Evolutionary conservation across 1,140 invertebrate genomes (phyloP), one percentile per base, ranked within the genome.

Genomic region (Pseudomyrmex dendroicus): DNA sequence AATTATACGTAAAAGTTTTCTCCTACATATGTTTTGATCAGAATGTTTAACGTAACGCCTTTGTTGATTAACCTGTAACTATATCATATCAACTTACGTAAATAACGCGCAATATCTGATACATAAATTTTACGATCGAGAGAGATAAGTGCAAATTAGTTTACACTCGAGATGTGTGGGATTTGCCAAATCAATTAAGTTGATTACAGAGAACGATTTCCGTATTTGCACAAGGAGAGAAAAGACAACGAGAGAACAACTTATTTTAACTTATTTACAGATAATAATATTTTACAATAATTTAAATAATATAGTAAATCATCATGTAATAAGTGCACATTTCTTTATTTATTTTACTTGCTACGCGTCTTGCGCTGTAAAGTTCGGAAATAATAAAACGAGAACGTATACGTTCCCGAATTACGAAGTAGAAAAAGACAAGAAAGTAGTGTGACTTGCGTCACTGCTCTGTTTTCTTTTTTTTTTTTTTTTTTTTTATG

Each of bases 81-180:
- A 4, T 17, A n/a, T 25, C 17, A 5, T 70, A 2, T 8, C 2
- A 2, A 54, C 22, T 22, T 13, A 15, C 0, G 7, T n/a, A 59
- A 78, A 48, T 70, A 48, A 35, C 12, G 10, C 15, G 50, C 15
- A 2, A 44, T 52, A 70, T 70, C 64, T 70, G 76, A 70, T 80
- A 57, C 57, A 17, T 2, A n/a, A 57, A n/a, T 13, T 77, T 83
- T 66, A 66, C 2, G 10, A 52, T 76, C 44, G 10, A 52, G 15
- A 77, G 82, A 77, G 82, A 88, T 86, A 86, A 78, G 17, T 20
- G 48, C 9, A 15, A 86, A 82, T 82, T 74, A 77, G 74, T 86
- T 86, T 88, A 88, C 56, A 8, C 12, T 76, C 3, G n/a, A 15
- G 1, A 1, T n/a, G 4, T 57, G 1, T 7, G 13, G 66, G 13